Conservation (phyloP, 2,113 vertebrate genomes). For the Lepus timidus region DNA sequence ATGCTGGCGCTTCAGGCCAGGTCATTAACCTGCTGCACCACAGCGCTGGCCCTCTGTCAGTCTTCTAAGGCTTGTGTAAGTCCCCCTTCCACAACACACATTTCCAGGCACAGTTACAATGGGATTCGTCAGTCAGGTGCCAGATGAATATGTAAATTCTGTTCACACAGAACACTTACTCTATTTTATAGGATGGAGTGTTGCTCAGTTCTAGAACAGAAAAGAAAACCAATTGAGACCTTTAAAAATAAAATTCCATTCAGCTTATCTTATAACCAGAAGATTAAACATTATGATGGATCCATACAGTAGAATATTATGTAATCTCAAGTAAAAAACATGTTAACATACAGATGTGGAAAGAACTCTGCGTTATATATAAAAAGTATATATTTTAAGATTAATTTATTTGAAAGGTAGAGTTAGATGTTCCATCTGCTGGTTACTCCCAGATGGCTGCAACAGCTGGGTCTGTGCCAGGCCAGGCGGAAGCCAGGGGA, state of each 20-base stretch:
- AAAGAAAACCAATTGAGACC: no score
- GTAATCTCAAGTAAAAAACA: neutral
- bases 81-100: neutral
- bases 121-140: neutral
- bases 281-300: conserved; percentile 2
- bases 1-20: no score
- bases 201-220: neutral
- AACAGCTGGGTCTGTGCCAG: no score
- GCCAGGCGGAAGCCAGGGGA: no score
- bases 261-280: no score
- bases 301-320: neutral
- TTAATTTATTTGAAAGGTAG: no score
- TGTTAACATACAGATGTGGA: neutral
- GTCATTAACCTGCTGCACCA: no score
- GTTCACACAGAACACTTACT: neutral
- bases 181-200: no score
- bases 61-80: neutral
- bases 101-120: neutral
- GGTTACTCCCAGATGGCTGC: no score
- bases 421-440: no score
- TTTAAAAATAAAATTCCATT: no score
- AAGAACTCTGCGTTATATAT: neutral
- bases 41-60: neutral
- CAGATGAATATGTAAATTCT: neutral
- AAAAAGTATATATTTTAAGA: no score